Base-by-base conservation (phyloP, 2,797 vertebrate species). In the Spondyliosoma cantharus region DNA sequence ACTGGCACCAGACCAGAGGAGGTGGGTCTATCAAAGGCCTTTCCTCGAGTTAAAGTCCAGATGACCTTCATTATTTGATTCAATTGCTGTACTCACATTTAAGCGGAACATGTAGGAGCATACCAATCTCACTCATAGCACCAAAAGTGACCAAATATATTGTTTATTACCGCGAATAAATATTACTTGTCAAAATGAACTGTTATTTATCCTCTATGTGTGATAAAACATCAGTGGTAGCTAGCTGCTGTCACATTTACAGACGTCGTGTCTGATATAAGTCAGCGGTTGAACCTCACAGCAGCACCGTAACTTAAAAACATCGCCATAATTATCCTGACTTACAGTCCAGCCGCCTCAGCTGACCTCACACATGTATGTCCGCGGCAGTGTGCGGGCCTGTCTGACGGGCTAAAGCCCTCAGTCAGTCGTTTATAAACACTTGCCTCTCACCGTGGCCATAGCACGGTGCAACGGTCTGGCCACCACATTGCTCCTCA, bases 21-120 rank as follows among this genome's bases (percentile, higher is more conserved):
- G 94, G 94, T 49, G 89, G 86, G 72, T 87, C 85, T 66, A 62
- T 53, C 46, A 69, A 45, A 65, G 86, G 89, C 87, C 92, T 88
- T 58, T 78, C 25, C 65, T 14, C 50, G 11, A 74, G 7, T 54
- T 58, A 13, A 48, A 85, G 72, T 76, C 88, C 76, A 52, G 66
- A 86, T 94, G 94, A 95, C 95, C 95, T 95, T 95, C 83, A 88
- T 90, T 80, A 11, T 59, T 56, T 61, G 17, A 32, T 53, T 42
- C n/a, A 49, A 11, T 53, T 24, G 9, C 11, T 61, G 7, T 20
- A 24, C 32, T 68, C 13, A 32, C 8, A n/a, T 57, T 66, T 6
- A 43, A 3, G 3, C 11, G 0, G 0, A 25, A 37, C 14, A 27
- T 17, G 14, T 45, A 25, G 9, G 8, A 5, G 12, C 27, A 52